Base-by-base conservation (phyloP, 2,113 vertebrate species). In the Siniperca chuatsi region DNA sequence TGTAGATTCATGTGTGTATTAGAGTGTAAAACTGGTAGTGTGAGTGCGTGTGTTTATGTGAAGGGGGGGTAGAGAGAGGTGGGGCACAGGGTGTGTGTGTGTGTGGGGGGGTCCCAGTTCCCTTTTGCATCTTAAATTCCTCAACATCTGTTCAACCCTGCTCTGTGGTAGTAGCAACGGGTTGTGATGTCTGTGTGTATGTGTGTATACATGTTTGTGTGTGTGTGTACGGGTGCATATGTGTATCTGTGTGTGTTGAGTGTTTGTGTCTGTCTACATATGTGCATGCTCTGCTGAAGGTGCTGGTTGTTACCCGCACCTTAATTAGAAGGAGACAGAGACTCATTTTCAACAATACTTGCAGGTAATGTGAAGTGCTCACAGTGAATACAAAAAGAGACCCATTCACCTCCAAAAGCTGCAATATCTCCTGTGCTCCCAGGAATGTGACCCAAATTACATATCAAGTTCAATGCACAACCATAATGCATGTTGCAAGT, bases 81-180 rank as follows among this genome's bases (percentile, higher is more conserved):
- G 85, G 87, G 79, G 85, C 84, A 82, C 64, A 50, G 68, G 72
- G 77, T 79, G 81, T 13, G 77, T 74, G 75, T 75, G 67, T 83
- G 81, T 75, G 60, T 52, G 84, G 85, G 79, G 77, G 87, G 85
- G 90, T 90, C 92, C 93, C 92, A 92, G 90, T 93, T 95, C 91
- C 94, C 91, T 92, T 94, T 92, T 95, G 95, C 96, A 96, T 96
- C 96, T 96, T 96, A 96, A 97, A 97, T 97, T 97, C 97, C 96
- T 93, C 95, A 97, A 97, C 97, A 97, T 97, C 96, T 97, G 97
- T 97, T 97, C 96, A 92, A 87, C 89, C 93, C 89, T 87, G 90
- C 87, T 92, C 86, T 44, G 90, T 86, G 83, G 83, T 77, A 94
- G 90, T 78, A 93, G 91, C 70, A 91, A 87, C 83, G 83, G 90